phyloP scores from a whole-genome alignment of 1,140 invertebrate species.

The Drosophila triauraria region DNA sequence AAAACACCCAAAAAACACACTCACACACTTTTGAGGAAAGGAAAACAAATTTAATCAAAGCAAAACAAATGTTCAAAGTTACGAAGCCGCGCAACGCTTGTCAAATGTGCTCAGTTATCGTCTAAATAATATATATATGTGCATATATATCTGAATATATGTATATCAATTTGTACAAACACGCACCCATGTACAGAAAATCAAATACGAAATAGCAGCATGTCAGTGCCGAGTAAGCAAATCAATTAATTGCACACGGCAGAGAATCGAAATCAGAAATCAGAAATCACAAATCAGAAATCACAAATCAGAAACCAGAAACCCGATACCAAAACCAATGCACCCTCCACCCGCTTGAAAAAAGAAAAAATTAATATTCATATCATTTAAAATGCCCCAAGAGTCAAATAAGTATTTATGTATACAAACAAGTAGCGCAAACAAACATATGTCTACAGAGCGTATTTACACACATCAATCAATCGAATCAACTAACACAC shows the following conservation, averaged over 20 bases:
- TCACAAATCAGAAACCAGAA: not conserved
- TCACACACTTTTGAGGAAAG: constrained; percentile 30
- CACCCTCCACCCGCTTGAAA: constrained; percentile 34
- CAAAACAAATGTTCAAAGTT: constrained; percentile 65
- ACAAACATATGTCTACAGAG: constrained; percentile 56
- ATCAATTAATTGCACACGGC: constrained; percentile 37
- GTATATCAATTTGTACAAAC: constrained; percentile 70
- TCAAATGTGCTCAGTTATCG: constrained; percentile 63
- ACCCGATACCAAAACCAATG: constrained; percentile 1
- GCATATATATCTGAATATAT: constrained; percentile 49
- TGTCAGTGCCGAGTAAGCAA: constrained; percentile 47
- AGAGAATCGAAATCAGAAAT: constrained; percentile 8
- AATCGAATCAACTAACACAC: constrained; percentile 59
- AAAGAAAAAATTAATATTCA: constrained; percentile 49
- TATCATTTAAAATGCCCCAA: constrained; percentile 62
- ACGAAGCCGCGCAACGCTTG: constrained; percentile 46
- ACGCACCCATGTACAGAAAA: constrained; percentile 64
- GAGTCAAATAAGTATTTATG: constrained; percentile 69
- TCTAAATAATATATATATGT: constrained; percentile 51
- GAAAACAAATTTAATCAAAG: constrained; percentile 46
- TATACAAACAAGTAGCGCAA: constrained; percentile 57
- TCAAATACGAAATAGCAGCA: constrained; percentile 55
- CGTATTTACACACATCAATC: constrained; percentile 68
- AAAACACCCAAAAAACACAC: constrained; percentile 9
- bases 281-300: no score